Base-by-base conservation (phyloP, 2,888 invertebrate species). In the Pachymerium ferrugineum region DNA sequence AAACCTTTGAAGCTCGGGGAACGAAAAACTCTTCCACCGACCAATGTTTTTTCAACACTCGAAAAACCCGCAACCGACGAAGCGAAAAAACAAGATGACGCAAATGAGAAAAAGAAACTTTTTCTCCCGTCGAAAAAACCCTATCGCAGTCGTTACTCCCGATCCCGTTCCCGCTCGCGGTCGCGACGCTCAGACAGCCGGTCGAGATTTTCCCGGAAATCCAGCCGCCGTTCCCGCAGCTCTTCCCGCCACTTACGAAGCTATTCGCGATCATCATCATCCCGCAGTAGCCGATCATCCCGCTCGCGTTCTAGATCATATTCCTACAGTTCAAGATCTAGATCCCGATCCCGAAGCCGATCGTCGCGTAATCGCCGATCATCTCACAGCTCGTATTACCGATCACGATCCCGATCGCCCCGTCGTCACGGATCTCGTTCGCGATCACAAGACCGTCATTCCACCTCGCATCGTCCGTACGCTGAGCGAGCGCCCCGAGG, bases 381-480 rank as follows among this genome's bases (percentile, higher is more conserved):
- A 35, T 12, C 8, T 35, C 12, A 8, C 14, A 29, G 28, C 10
- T 68, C 68, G 3, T 31, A n/a, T 5, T 68, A 29, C 6, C 68
- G 68, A 28, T 68, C 68, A 25, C 68, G 68, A 68, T 68, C 68
- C 12, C 68, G 68, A 28, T 68, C 68, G 1, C n/a, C n/a, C n/a
- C n/a, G n/a, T n/a, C n/a, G n/a, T n/a, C n/a, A n/a, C n/a, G n/a
- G n/a, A n/a, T 5, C 30, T 5, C 19, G 16, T 67, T 67, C 25
- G 16, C 68, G 28, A 25, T 29, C 68, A 10, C 8, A 28, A n/a
- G 68, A 68, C 12, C 3, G 10, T 3, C 25, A 68, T 28, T 68
- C 25, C 38, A 35, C 38, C 29, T 29, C 68, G 1, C 29, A 28
- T 8, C 68, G 68, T n/a, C 68, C 68, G n/a, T 68, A 3, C 47